Percentiles rank a stretch among this genome's conserved stretches.
phyloP scores from a whole-genome alignment of 1,140 invertebrate genomes.

The Heliconius himera region DNA sequence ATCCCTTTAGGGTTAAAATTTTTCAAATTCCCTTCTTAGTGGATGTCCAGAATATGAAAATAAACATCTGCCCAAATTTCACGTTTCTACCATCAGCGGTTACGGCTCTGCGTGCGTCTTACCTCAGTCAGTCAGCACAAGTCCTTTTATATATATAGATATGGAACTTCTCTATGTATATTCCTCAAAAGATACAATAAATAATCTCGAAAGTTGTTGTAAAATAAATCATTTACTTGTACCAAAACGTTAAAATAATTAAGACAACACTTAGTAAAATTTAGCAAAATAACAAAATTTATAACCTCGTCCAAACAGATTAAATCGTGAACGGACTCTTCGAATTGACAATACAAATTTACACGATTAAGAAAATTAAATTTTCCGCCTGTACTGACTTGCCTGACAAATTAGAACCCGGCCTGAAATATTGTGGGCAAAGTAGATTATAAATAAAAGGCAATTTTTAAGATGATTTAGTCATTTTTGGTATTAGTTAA shows the following conservation, averaged over 20 bases:
- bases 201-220: neutral
- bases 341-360: constrained; percentile 55
- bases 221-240: neutral
- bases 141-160: too few relatives aligned
- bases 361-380: constrained; percentile 61
- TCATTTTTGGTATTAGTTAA: neutral
- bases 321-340: constrained; percentile 51
- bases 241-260: neutral
- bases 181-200: too few relatives aligned
- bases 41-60: too few relatives aligned
- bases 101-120: too few relatives aligned
- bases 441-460: constrained; percentile 29
- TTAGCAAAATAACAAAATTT: constrained; percentile 41
- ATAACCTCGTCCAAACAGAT: constrained; percentile 48
- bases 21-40: too few relatives aligned
- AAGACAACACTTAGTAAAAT: constrained; percentile 24
- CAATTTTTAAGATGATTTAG: neutral
- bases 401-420: constrained; percentile 52
- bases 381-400: constrained; percentile 51
- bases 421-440: constrained; percentile 38
- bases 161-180: neutral
- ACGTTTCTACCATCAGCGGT: too few relatives aligned
- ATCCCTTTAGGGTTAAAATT: too few relatives aligned
- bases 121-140: too few relatives aligned
- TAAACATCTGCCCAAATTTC: too few relatives aligned